Base-by-base conservation (phyloP, 2,797 vertebrate species). In the Eleutherodactylus coqui region DNA sequence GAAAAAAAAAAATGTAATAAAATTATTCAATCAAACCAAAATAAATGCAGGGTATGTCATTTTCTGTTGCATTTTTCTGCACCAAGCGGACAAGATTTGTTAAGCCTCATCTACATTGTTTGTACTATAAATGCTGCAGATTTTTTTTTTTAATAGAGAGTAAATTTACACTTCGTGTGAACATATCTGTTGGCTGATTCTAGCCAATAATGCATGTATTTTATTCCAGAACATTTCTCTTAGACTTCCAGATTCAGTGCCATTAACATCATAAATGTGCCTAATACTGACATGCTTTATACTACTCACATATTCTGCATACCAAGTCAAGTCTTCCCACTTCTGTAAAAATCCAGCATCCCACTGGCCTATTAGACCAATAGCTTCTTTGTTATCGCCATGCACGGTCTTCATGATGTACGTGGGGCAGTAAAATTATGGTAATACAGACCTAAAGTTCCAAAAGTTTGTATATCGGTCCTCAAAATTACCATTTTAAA, bases 331-430 rank as follows among this genome's bases (percentile, higher is more conserved):
- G 36, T n/a, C 77, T 36, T 75, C 84, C 84, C 58, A 86, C 84
- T 49, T 10, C 69, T 38, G 51, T 45, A 86, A 73, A 43, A 69
- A 86, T 86, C 70, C 45, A 60, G 2, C 84, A 64, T 72, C 84
- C 84, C 84, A 79, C 84, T 70, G 27, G 19, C 2, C 27, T 69
- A 27, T 51, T 11, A 29, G 32, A 49, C 19, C n/a, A 79, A 72
- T 36, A 2, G 32, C 43, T 45, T 51, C 51, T 64, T 80, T 86
- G 84, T 80, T 80, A 64, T 19, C 24, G 36, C 10, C 21, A 7
- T 58, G 19, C n/a, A 8, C 2, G 45, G 9, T 34, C 8, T 34
- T 32, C 24, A 55, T 77, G 55, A 10, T 53, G 7, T n/a, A 38
- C 58, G 51, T 9, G 5, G 49, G 19, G 17, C 34, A 36, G 16